Conservation (phyloP, 2,888 invertebrate genomes). For the Melieria picta region DNA sequence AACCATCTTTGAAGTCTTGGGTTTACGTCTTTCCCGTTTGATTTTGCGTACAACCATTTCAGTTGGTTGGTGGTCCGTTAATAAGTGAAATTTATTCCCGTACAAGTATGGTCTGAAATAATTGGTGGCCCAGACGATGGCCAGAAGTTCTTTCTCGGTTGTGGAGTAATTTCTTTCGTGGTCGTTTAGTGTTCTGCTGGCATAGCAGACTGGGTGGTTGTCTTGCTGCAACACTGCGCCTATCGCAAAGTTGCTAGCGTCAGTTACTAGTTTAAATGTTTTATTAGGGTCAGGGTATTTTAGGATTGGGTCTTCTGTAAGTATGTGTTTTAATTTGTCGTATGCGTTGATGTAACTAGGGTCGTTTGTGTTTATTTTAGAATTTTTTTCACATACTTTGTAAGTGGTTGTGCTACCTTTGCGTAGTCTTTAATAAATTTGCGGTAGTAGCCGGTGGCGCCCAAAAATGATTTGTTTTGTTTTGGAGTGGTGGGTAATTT, state of each 20-base stretch:
- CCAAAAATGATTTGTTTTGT: conserved; percentile 38
- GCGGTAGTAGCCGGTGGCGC: conserved; percentile 33
- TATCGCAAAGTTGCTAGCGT: conserved; percentile 41
- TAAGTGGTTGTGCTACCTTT: conserved; percentile 30
- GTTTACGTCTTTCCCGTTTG: conserved; percentile 16
- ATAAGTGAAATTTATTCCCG: conserved; percentile 36
- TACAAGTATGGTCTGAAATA: conserved; percentile 38
- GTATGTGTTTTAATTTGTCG: conserved; percentile 35
- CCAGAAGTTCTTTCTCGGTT: conserved; percentile 41
- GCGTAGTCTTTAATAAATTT: conserved; percentile 38
- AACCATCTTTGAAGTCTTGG: conserved; percentile 26
- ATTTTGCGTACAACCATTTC: conserved; percentile 22
- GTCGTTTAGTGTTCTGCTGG: conserved; percentile 40
- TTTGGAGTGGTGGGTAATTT: conserved; percentile 23
- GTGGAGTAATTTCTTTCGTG: conserved; percentile 42
- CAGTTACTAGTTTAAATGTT: conserved; percentile 30
- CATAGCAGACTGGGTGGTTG: conserved; percentile 39
- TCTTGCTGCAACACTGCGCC: conserved; percentile 43
- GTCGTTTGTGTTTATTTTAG: not conserved
- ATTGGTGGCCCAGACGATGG: conserved; percentile 37
- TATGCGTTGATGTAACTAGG: conserved; percentile 8
- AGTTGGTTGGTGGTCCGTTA: conserved; percentile 39
- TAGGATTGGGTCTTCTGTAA: conserved; percentile 34
- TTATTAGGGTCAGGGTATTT: conserved; percentile 19
- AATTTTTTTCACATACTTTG: conserved; percentile 18